These are phyloP conservation scores for Rhinopomastus cyanomelas DNA, from an alignment of 2,113 vertebrate genomes.

Conservation along the genomic window DNA sequence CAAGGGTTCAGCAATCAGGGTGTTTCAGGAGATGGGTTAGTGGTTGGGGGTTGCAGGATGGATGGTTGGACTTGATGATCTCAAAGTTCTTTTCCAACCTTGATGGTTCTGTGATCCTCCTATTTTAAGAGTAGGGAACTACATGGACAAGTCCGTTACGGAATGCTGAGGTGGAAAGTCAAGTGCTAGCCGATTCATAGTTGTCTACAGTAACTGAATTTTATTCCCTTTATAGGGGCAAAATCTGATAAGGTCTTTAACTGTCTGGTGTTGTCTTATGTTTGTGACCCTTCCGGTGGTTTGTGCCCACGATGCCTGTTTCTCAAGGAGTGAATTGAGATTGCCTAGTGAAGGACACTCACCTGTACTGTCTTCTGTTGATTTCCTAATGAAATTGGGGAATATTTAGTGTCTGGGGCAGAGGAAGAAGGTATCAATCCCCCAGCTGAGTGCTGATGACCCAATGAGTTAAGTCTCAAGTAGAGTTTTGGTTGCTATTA, in stretches of 20 bases:
- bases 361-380: background rate
- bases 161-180: background rate
- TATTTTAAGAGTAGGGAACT: accelerated
- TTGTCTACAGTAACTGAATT: background rate
- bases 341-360: background rate
- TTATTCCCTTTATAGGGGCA: background rate
- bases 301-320: accelerated
- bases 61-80: too few relatives aligned
- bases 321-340: background rate
- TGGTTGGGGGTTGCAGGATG: too few relatives aligned
- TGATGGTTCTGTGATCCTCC: background rate
- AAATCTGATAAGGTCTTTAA: background rate
- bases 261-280: background rate
- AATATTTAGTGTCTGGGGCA: background rate
- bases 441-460: background rate
- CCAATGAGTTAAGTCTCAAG: background rate
- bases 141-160: background rate
- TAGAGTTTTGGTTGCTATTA: background rate
- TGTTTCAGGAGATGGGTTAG: too few relatives aligned
- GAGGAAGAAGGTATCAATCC: background rate
- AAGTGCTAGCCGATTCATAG: accelerated
- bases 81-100: too few relatives aligned
- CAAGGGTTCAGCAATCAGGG: too few relatives aligned
- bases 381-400: background rate
- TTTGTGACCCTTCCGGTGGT: accelerated